Conservation (phyloP, 2,113 vertebrate genomes). For the Rhodinocichla rosea region DNA sequence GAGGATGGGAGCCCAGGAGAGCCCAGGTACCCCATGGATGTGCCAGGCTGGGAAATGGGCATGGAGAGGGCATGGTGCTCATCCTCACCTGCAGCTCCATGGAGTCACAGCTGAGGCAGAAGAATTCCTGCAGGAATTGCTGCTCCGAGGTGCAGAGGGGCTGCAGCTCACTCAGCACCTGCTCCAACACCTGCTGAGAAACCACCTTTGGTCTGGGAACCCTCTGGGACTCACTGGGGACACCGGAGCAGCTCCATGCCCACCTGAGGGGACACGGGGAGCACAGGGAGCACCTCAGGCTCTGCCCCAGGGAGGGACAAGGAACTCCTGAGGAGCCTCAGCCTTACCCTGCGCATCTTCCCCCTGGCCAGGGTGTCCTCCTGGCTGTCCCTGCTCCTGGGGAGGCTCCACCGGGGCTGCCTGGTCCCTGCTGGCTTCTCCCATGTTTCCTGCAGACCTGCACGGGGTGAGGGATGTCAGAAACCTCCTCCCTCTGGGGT, state of each 20-base stretch:
- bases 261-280: background rate
- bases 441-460: slow-evolving; percentile 18
- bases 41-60: background rate
- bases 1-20: background rate
- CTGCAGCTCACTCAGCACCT: slow-evolving; percentile 34
- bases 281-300: background rate
- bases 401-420: background rate
- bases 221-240: background rate
- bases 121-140: slow-evolving; percentile 50
- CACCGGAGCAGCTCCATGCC: fast-evolving
- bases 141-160: slow-evolving; percentile 21
- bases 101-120: background rate
- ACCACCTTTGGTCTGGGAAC: background rate
- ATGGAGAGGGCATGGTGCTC: background rate
- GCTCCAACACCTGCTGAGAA: slow-evolving; percentile 30
- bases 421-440: background rate
- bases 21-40: background rate
- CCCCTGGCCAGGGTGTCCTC: background rate
- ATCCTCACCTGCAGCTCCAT: background rate
- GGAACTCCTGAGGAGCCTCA: background rate
- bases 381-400: background rate
- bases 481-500: background rate
- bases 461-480: fast-evolving
- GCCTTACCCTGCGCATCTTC: background rate
- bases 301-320: background rate